Percentiles rank a stretch among this genome's conserved stretches.
Evolutionary conservation across 1,140 invertebrate genomes (phyloP).

Genomic region (Halictus rubicundus): DNA sequence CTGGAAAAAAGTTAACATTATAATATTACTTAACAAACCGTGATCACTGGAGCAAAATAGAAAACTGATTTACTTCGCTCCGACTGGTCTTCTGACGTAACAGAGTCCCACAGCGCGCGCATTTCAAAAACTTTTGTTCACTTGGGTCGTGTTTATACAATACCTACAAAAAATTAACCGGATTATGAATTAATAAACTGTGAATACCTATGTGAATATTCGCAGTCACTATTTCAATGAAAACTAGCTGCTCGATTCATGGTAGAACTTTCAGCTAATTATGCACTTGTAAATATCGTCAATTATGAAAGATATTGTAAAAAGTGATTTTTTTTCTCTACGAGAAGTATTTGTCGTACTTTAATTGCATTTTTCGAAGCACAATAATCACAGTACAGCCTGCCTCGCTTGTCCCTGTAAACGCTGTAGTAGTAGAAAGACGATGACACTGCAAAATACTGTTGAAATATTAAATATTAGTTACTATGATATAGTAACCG

Average conservation of each 20-base stretch:
- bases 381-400: constrained; percentile 50
- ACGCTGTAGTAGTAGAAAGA: constrained; percentile 11
- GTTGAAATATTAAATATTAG: background rate
- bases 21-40: background rate
- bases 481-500: too few relatives aligned
- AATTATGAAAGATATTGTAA: too few relatives aligned
- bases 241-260: background rate
- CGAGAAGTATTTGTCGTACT: background rate
- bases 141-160: background rate
- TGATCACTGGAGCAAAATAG: background rate
- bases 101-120: background rate
- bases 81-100: background rate
- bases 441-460: background rate
- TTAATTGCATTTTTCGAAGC: background rate
- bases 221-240: background rate
- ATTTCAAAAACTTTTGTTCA: background rate
- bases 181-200: background rate
- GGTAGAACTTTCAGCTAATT: too few relatives aligned
- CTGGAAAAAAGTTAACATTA: constrained; percentile 18
- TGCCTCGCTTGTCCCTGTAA: constrained; percentile 35
- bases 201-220: background rate
- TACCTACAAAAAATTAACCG: background rate
- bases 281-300: too few relatives aligned
- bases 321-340: background rate
- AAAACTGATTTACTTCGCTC: background rate